Conservation (phyloP, 2,888 invertebrate genomes). For the Scaptodrosophila latifasciaeformis region DNA sequence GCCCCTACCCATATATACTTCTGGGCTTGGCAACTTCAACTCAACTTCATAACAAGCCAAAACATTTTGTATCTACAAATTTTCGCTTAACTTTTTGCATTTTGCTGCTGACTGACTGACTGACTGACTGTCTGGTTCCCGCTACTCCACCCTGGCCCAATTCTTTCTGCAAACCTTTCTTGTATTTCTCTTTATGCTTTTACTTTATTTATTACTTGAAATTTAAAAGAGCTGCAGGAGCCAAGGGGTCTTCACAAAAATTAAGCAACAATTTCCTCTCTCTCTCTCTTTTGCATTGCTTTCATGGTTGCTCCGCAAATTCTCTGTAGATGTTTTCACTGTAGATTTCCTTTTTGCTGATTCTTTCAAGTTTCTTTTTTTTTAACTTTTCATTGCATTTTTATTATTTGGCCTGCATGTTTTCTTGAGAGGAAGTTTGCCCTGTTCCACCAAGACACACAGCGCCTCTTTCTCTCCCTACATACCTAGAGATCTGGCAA, state of each 20-base stretch:
- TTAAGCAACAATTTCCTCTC: constrained; percentile 19
- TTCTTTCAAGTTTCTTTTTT: constrained; percentile 11
- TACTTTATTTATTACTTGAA: constrained; percentile 38
- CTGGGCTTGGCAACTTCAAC: constrained; percentile 22
- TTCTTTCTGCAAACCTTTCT: constrained; percentile 2
- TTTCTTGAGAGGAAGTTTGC: constrained; percentile 57
- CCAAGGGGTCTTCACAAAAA: constrained; percentile 17
- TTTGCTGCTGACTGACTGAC: constrained; percentile 2
- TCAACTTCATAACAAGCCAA: constrained; percentile 61
- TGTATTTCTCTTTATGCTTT: constrained; percentile 22
- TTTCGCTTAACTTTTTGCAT: constrained; percentile 55
- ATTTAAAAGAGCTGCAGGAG: constrained; percentile 22
- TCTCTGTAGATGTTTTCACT: constrained; percentile 1
- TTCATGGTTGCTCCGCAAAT: background rate
- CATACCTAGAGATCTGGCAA: constrained; percentile 51
- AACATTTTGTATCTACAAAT: constrained; percentile 67
- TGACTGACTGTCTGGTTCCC: constrained; percentile 14
- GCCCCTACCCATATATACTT: constrained; percentile 13
- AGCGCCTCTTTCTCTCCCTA: too few species aligned
- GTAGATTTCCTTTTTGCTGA: background rate
- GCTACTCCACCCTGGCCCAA: background rate
- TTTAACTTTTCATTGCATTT: constrained; percentile 66
- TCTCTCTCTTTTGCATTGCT: background rate
- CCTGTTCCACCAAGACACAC: constrained; percentile 19
- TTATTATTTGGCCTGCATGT: constrained; percentile 56